Evolutionary conservation across 2,888 invertebrate species (phyloP).

Genomic region (Caradrina kadenii): DNA sequence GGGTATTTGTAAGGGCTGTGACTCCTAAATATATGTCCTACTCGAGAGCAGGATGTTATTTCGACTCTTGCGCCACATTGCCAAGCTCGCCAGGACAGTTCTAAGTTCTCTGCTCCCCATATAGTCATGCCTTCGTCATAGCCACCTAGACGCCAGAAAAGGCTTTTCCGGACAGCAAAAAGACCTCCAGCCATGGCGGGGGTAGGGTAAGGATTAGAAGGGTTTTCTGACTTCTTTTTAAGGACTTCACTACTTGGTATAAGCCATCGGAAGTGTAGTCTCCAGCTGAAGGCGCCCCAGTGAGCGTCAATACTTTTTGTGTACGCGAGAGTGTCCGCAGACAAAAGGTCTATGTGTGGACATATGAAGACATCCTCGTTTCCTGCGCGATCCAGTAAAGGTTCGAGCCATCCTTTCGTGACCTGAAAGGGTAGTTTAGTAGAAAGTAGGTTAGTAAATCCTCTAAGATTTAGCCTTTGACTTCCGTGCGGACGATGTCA

Average conservation of each 20-base stretch:
- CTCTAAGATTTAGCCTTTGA: too few species aligned
- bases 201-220: conserved; percentile 93
- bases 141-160: conserved; percentile 96
- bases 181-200: conserved; percentile 98
- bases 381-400: conserved; percentile 89
- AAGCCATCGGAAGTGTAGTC: conserved; percentile 97
- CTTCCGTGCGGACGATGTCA: too few species aligned
- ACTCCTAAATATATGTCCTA: conserved; percentile 97
- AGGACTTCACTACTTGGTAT: conserved; percentile 93
- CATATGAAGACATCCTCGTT: conserved; percentile 88
- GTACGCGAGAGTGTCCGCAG: conserved; percentile 98
- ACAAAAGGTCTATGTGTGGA: conserved; percentile 92
- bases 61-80: conserved; percentile 98
- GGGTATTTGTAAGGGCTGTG: conserved; percentile 98
- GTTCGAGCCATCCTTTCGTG: conserved; percentile 92
- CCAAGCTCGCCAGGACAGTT: conserved; percentile 99
- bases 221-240: conserved; percentile 91
- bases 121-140: conserved; percentile 95
- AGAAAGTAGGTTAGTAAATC: too few species aligned
- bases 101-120: conserved; percentile 99
- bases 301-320: conserved; percentile 98
- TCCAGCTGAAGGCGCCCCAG: conserved; percentile 99
- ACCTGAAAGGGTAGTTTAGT: conserved; percentile 76
- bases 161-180: conserved; percentile 96
- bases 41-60: conserved; percentile 97